Evolutionary conservation across 2,113 vertebrate genomes (phyloP), one percentile per base, ranked within the genome.

Genomic region (Marmota flaviventris): DNA sequence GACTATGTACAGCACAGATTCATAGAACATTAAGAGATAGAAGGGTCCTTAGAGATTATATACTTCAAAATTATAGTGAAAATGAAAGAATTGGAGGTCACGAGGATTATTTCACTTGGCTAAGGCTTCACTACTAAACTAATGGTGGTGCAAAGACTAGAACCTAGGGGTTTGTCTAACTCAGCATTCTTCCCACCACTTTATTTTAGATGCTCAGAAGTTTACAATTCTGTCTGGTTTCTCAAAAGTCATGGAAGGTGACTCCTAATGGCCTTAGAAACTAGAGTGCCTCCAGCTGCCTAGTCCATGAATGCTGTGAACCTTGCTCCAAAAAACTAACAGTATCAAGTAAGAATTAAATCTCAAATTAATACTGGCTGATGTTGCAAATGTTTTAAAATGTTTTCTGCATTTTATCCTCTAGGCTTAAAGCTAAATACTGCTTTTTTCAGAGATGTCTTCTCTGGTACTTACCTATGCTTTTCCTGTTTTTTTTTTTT

Each of bases 391-490:
- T 32, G 37, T 79, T 86, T 95, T 39, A n/a, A 86, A 75, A 75
- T 45, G n/a, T 65, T 69, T 96, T 91, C 88, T 93, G 69, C 45
- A 84, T 82, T 94, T 94, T 94, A 83, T 53, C 34, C 88, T 67
- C 34, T 10, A 88, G 17, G 34, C 58, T 45, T 89, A 90, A 45
- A 34, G 88, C 51, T 93, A 93, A 95, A 32, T n/a, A 86, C 24
- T 14, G 45, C 14, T 58, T 76, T 83, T 89, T 93, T n/a, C 65
- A 94, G 81, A 94, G 42, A 79, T 72, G 32, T 14, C 76, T 79
- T 89, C 48, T 96, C 75, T 86, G 89, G 48, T 34, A 93, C 76
- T 92, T 73, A 81, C n/a, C 76, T 48, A 92, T n/a, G n/a, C 61
- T 8, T 94, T 42, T 22, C 32, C 27, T 89, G 14, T 79, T 94